Conservation (phyloP, 2,797 vertebrate species). For the Dermochelys coriacea region DNA sequence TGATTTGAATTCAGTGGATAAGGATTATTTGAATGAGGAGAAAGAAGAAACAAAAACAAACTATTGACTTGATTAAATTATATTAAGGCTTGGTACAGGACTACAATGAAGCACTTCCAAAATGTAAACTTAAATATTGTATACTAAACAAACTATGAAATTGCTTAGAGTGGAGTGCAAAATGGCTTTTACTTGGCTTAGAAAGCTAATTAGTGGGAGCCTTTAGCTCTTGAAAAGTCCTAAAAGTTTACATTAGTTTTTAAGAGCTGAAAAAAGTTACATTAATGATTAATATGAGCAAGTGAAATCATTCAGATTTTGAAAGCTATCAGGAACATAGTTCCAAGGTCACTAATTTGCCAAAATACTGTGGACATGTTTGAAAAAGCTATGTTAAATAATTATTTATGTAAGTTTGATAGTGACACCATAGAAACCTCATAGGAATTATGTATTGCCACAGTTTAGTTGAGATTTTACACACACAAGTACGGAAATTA, state of each 20-base stretch:
- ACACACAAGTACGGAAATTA: background rate
- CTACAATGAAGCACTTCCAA: background rate
- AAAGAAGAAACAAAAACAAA: background rate
- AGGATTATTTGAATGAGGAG: background rate
- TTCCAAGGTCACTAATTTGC: background rate
- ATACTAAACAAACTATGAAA: background rate
- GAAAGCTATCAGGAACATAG: background rate
- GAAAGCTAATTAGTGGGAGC: conserved; percentile 17
- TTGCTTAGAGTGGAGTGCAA: background rate
- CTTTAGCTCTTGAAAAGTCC: conserved; percentile 41
- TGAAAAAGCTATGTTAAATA: conserved; percentile 1
- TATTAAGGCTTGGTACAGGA: background rate
- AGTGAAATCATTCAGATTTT: background rate
- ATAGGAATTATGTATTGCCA: background rate
- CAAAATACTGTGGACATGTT: background rate
- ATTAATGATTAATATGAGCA: background rate
- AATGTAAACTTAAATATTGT: background rate
- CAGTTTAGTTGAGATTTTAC: background rate
- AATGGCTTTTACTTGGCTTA: conserved; percentile 21
- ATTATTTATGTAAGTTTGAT: background rate
- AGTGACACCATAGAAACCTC: background rate
- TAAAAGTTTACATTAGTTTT: conserved; percentile 50
- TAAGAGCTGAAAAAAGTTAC: conserved; percentile 27
- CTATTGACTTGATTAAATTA: background rate
- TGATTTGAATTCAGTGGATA: background rate